A percentile compares a stretch with the other conserved stretches of the same genome.
Evolutionary conservation across 2,113 vertebrate genomes (phyloP).

Genomic region (Ptyas mucosa): DNA sequence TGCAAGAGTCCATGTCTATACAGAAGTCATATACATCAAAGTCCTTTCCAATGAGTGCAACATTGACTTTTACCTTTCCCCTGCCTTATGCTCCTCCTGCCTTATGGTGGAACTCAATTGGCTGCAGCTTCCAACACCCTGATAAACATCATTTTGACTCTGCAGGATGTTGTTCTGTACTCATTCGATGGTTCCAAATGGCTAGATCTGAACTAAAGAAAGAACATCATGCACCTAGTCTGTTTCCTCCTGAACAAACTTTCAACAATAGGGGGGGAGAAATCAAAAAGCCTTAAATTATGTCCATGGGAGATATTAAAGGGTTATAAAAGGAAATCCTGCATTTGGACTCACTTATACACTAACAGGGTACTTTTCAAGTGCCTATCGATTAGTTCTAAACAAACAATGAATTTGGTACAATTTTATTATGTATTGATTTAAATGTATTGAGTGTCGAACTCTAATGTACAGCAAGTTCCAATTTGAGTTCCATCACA

Average conservation of each 20-base stretch:
- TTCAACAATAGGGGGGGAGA: neutral
- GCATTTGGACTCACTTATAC: neutral
- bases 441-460: neutral
- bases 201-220: neutral
- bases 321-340: neutral
- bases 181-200: neutral
- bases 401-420: fast-evolving
- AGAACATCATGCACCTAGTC: neutral
- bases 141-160: neutral
- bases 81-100: neutral
- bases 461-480: neutral
- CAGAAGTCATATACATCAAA: neutral
- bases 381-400: neutral
- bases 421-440: neutral
- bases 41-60: neutral
- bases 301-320: too few relatives aligned
- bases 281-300: neutral
- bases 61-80: neutral
- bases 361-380: neutral
- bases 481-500: neutral
- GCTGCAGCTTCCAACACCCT: neutral
- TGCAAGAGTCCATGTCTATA: neutral
- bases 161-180: neutral
- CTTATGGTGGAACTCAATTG: neutral
- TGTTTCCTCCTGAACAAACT: neutral